Evolutionary conservation across 2,888 invertebrate genomes (phyloP).

Genomic region (Scaptomyza parva): DNA sequence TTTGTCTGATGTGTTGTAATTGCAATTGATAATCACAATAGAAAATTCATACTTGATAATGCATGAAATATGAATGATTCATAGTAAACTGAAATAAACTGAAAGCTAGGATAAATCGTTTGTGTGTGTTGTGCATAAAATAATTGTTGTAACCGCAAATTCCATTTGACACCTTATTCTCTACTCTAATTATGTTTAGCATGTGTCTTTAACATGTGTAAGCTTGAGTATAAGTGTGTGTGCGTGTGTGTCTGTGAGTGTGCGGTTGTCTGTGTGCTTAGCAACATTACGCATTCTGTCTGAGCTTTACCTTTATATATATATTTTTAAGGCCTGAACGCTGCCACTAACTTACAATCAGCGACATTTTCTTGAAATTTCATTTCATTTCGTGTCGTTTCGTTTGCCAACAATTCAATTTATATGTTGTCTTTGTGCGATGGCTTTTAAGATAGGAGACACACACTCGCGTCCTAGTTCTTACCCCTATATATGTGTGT

Average conservation of each 20-base stretch:
- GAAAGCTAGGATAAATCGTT: conserved; percentile 15
- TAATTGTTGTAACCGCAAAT: conserved; percentile 52
- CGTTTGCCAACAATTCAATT: conserved; percentile 76
- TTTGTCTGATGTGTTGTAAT: conserved; percentile 1
- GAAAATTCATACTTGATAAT: conserved; percentile 7
- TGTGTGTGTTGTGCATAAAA: conserved; percentile 1
- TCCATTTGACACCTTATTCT: conserved; percentile 43
- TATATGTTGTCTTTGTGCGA: conserved; percentile 77
- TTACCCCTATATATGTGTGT: conserved; percentile 23
- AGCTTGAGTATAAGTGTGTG: background rate
- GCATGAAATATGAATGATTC: conserved; percentile 33
- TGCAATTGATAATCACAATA: conserved; percentile 6
- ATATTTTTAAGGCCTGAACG: conserved; percentile 9
- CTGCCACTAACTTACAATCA: conserved; percentile 57
- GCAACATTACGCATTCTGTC: conserved; percentile 20
- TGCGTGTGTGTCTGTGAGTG: background rate
- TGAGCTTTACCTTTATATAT: background rate
- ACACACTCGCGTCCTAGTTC: conserved; percentile 21
- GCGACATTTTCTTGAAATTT: conserved; percentile 65
- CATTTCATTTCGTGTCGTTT: conserved; percentile 72
- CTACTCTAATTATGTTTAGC: conserved; percentile 37
- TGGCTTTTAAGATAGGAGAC: conserved; percentile 63
- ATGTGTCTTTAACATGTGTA: conserved; percentile 3
- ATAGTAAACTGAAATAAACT: conserved; percentile 10
- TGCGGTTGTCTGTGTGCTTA: background rate